Conservation (phyloP, 2,888 invertebrate species). For the Dermolepida albohirtum region DNA sequence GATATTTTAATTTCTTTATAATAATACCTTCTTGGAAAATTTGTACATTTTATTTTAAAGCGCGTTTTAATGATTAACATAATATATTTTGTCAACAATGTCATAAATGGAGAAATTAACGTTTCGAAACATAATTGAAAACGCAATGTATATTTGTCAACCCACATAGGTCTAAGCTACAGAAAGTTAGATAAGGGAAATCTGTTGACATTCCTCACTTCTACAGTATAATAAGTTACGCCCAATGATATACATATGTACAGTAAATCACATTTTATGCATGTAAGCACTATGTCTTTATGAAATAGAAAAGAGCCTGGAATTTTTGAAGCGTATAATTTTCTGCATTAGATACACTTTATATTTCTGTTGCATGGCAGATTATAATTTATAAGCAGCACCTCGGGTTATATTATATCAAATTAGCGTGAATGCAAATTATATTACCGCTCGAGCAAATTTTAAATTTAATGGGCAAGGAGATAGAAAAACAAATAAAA, state of each 20-base stretch:
- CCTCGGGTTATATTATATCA: slow-evolving; percentile 14
- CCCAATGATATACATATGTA: slow-evolving; percentile 14
- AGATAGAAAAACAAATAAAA: slow-evolving; percentile 3
- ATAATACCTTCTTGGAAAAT: background rate
- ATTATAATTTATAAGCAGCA: slow-evolving; percentile 19
- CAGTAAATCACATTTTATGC: slow-evolving; percentile 22
- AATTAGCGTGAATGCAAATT: slow-evolving; percentile 30
- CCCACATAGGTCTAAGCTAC: slow-evolving; percentile 3
- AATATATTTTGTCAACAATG: background rate
- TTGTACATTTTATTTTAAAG: background rate
- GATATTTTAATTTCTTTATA: background rate
- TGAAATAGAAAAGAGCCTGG: slow-evolving; percentile 20
- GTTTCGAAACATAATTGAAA: background rate
- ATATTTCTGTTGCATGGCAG: slow-evolving; percentile 11
- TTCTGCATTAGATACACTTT: slow-evolving; percentile 6
- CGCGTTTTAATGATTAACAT: background rate
- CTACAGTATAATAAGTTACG: slow-evolving; percentile 7
- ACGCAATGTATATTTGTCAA: slow-evolving; percentile 1
- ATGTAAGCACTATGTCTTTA: slow-evolving; percentile 1
- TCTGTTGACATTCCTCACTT: slow-evolving; percentile 7
- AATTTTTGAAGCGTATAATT: slow-evolving; percentile 18
- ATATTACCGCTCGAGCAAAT: slow-evolving; percentile 5
- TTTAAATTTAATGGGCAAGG: slow-evolving; percentile 10
- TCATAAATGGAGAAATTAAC: background rate
- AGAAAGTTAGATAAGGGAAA: slow-evolving; percentile 12